Evolutionary conservation across 2,797 vertebrate species (phyloP).

Genomic region (Picus viridis): DNA sequence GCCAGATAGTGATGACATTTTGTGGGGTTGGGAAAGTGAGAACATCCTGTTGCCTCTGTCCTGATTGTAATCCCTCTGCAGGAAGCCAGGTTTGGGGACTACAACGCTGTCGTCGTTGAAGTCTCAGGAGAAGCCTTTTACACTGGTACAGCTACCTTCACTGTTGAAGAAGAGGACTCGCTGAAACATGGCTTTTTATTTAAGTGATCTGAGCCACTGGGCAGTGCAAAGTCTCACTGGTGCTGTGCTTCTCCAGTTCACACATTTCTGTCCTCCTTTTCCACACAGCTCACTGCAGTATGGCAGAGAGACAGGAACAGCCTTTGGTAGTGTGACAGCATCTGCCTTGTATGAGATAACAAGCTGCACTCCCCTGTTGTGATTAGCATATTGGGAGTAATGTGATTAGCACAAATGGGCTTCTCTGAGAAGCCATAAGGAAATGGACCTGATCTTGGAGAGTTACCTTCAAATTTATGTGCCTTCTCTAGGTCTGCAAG

Average conservation of each 20-base stretch:
- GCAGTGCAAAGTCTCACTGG: background rate
- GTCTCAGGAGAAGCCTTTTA: slow-evolving; percentile 92
- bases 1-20: background rate
- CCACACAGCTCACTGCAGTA: rapidly evolving
- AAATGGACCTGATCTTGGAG: background rate
- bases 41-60: background rate
- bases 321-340: background rate
- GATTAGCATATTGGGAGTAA: background rate
- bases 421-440: background rate
- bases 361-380: background rate
- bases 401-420: background rate
- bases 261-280: background rate
- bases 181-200: slow-evolving; percentile 88
- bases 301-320: background rate
- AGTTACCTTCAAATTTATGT: background rate
- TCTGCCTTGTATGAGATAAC: background rate
- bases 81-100: slow-evolving; percentile 88
- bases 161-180: slow-evolving; percentile 84
- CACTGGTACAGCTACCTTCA: slow-evolving; percentile 87
- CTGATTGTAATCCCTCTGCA: slow-evolving; percentile 60
- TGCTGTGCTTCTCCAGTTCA: background rate
- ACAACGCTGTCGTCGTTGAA: slow-evolving; percentile 90
- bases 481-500: background rate
- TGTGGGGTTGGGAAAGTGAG: rapidly evolving
- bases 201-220: slow-evolving; percentile 71